Conservation (phyloP, 2,113 vertebrate genomes). For the Etheostoma spectabile region DNA sequence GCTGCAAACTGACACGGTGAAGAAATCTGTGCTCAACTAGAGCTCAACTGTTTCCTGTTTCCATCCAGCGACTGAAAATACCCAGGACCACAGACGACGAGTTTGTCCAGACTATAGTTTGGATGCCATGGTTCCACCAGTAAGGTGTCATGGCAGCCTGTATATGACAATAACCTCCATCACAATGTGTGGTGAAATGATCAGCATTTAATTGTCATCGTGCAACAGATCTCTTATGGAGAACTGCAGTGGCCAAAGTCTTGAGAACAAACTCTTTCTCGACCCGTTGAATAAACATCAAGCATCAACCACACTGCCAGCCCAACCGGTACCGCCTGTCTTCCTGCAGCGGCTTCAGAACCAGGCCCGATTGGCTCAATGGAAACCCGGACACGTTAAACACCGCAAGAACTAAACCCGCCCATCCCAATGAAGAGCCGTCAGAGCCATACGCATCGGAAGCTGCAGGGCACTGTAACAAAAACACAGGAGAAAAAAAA, state of each 20-base stretch:
- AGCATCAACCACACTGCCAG: conserved; percentile 56
- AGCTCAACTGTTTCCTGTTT: conserved; percentile 22
- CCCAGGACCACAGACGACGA: conserved; percentile 19
- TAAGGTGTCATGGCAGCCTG: conserved; percentile 1
- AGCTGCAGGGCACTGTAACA: conserved; percentile 31
- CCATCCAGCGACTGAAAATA: neutral
- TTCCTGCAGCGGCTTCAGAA: conserved; percentile 49
- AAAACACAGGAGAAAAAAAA: neutral
- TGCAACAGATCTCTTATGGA: conserved; percentile 15
- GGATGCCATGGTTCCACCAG: neutral
- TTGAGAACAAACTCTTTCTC: conserved; percentile 27
- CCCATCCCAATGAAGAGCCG: conserved; percentile 21
- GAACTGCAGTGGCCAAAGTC: conserved; percentile 29
- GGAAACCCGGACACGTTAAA: neutral
- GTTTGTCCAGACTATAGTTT: conserved; percentile 7
- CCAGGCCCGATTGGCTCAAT: conserved; percentile 12
- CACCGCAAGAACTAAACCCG: conserved; percentile 28
- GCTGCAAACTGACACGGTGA: conserved; percentile 24
- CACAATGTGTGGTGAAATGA: conserved; percentile 11
- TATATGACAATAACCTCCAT: neutral
- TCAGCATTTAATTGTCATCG: conserved; percentile 28
- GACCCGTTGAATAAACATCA: neutral
- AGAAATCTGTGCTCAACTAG: conserved; percentile 21
- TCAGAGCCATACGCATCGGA: conserved; percentile 24
- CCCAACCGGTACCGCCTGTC: conserved; percentile 38